Conservation (phyloP, 1,140 invertebrate species). For the Bombus cullumanus region DNA sequence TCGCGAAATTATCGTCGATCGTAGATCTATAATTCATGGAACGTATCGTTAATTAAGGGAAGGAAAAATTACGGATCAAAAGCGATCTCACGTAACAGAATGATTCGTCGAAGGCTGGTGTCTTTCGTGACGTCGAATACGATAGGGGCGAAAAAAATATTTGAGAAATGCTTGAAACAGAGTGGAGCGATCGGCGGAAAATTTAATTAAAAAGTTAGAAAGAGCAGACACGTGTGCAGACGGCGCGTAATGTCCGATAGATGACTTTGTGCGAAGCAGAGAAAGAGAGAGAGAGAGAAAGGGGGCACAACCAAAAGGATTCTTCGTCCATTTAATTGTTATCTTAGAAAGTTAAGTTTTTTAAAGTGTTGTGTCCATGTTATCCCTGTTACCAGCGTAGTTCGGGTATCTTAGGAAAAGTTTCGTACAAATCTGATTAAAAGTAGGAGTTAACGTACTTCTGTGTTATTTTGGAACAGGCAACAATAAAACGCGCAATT, state of each 20-base stretch:
- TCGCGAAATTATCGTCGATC: too few relatives aligned
- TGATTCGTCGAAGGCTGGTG: not conserved
- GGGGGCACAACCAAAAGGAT: constrained; percentile 22
- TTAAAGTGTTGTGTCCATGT: constrained; percentile 27
- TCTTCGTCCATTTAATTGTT: constrained; percentile 14
- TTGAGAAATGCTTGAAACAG: constrained; percentile 1
- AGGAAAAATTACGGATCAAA: too few relatives aligned
- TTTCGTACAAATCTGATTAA: constrained; percentile 4
- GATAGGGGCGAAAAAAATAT: not conserved
- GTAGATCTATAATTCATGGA: not conserved
- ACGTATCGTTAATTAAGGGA: not conserved
- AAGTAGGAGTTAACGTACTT: not conserved
- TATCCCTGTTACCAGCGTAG: not conserved
- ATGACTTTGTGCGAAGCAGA: constrained; percentile 9
- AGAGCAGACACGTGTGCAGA: not conserved
- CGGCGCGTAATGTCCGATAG: not conserved
- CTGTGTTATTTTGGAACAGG: not conserved
- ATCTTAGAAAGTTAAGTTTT: not conserved
- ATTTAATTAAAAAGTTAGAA: constrained; percentile 39
- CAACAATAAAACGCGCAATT: not conserved
- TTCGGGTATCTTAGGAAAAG: not conserved
- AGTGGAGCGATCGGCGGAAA: not conserved
- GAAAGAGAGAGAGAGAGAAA: not conserved
- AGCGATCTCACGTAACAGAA: too few relatives aligned
- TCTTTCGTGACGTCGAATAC: not conserved